A percentile compares a stretch with the other conserved stretches of the same genome.
Evolutionary conservation across 2,113 vertebrate genomes (phyloP).

Genomic region (Lamprotornis superbus): DNA sequence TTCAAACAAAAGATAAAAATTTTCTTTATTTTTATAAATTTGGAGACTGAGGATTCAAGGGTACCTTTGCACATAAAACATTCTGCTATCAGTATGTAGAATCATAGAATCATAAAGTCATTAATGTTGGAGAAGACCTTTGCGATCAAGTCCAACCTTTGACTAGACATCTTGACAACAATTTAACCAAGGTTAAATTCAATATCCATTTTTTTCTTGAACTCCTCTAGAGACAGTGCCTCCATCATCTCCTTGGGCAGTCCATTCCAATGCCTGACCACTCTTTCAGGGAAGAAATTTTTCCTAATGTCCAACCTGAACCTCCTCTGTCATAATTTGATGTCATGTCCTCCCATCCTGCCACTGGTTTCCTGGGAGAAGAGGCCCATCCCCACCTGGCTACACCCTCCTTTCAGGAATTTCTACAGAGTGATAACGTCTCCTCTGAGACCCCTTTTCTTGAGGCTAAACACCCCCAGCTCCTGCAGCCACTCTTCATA

Average conservation of each 20-base stretch:
- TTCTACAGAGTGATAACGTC: neutral
- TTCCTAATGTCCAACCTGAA: neutral
- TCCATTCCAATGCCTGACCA: neutral
- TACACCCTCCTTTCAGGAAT: neutral
- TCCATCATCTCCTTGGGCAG: neutral
- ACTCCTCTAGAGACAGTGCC: neutral
- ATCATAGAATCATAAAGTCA: neutral
- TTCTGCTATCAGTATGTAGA: neutral
- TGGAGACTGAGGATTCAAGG: neutral
- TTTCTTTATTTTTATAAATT: neutral
- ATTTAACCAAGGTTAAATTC: neutral
- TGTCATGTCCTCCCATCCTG: rapidly evolving
- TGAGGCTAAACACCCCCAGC: neutral
- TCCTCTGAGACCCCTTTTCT: neutral
- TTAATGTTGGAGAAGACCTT: neutral
- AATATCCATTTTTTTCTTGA: too few relatives aligned
- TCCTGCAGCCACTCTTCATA: neutral
- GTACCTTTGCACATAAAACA: neutral
- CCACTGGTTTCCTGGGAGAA: neutral
- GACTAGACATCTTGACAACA: neutral
- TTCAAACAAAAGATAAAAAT: neutral
- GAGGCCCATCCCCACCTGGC: rapidly evolving
- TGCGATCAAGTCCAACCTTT: neutral
- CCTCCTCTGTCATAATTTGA: neutral
- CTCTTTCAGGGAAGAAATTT: neutral